Percentiles rank a stretch among this genome's conserved stretches.
Evolutionary conservation across 2,888 invertebrate genomes (phyloP).

Genomic region (Oasisia sp.): DNA sequence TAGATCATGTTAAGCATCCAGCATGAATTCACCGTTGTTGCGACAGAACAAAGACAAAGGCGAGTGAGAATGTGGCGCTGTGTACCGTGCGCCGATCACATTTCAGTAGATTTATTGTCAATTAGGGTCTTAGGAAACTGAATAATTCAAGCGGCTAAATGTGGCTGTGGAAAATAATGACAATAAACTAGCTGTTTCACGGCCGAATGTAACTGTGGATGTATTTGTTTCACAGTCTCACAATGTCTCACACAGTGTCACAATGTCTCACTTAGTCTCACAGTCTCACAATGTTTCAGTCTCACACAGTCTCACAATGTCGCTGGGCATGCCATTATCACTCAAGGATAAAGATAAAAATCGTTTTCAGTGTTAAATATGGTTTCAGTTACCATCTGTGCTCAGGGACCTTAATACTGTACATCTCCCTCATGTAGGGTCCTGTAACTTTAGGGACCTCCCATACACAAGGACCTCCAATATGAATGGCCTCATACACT

Average conservation of each 20-base stretch:
- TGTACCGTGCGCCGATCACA: not conserved
- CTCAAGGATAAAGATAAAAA: not conserved
- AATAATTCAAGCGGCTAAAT: not conserved
- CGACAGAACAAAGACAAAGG: not conserved
- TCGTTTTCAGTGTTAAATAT: not conserved
- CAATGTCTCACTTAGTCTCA: no score
- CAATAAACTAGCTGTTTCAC: not conserved
- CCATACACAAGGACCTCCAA: not conserved
- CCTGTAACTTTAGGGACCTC: not conserved
- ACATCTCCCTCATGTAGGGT: not conserved
- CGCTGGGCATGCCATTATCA: not conserved
- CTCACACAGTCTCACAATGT: not conserved
- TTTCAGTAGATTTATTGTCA: not conserved
- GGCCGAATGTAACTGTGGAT: not conserved
- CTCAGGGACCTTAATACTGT: not conserved
- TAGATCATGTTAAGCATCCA: not conserved
- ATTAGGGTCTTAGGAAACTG: constrained; percentile 17
- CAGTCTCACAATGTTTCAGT: no score
- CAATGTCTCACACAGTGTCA: no score
- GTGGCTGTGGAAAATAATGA: not conserved
- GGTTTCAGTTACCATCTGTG: not conserved
- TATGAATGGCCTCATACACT: no score
- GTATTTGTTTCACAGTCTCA: no score
- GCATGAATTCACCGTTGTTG: not conserved
- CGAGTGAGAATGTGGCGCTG: not conserved